phyloP scores from a whole-genome alignment of 2,113 vertebrate genomes.

The Macaca fascicularis region T2T-MFA8v1.1 NC_088379.1:158830001-158830500 shows the following conservation, averaged over 20 bases:
- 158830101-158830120: neutral
- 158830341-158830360: slow-evolving; percentile 23
- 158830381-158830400: neutral
- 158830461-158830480: neutral
- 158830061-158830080: neutral
- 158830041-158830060: neutral
- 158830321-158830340: neutral
- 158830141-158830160: slow-evolving; percentile 2
- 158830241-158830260: neutral
- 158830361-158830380: neutral
- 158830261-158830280: neutral
- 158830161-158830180: neutral
- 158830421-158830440: neutral
- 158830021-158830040: neutral
- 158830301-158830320: neutral
- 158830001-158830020: neutral
- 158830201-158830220: slow-evolving; percentile 11
- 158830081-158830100: neutral
- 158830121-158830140: neutral
- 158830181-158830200: slow-evolving; percentile 8
- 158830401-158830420: neutral
- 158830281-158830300: neutral
- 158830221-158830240: neutral
- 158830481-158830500: neutral
- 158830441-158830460: neutral